Conservation (phyloP, 2,113 vertebrate species). For the Rhodinocichla rosea region DNA sequence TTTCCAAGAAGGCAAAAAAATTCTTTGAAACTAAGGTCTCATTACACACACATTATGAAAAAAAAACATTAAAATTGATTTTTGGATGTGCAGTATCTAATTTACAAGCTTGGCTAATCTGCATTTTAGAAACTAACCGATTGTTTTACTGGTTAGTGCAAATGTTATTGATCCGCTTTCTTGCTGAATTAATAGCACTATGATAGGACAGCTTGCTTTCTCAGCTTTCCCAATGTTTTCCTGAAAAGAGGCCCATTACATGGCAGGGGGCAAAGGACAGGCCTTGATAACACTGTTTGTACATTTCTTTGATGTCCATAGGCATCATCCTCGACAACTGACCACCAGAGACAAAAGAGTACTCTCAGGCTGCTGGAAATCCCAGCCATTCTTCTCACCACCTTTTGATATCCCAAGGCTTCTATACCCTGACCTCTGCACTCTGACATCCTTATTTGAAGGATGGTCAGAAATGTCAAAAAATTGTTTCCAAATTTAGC, state of each 20-base stretch:
- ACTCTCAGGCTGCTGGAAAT: slow-evolving; percentile 43
- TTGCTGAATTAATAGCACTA: slow-evolving; percentile 33
- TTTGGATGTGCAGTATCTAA: neutral
- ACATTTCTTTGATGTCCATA: slow-evolving; percentile 83
- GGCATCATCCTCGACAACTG: slow-evolving; percentile 63
- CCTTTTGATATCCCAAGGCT: slow-evolving; percentile 62
- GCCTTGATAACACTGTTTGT: slow-evolving; percentile 79
- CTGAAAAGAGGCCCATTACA: slow-evolving; percentile 61
- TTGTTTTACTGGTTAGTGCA: neutral
- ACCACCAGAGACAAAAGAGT: slow-evolving; percentile 76
- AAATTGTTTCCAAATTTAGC: slow-evolving; percentile 53
- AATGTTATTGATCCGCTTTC: slow-evolving; percentile 32
- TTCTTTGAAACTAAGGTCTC: neutral
- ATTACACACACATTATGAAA: neutral
- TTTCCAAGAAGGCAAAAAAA: neutral
- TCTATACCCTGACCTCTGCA: slow-evolving; percentile 72
- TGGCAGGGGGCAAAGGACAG: slow-evolving; percentile 75
- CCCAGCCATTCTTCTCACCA: slow-evolving; percentile 64
- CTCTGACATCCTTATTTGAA: slow-evolving; percentile 60
- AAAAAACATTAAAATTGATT: neutral
- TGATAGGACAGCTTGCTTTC: neutral
- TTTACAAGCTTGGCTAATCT: neutral
- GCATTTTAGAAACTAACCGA: neutral
- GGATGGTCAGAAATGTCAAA: slow-evolving; percentile 48
- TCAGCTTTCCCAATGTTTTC: slow-evolving; percentile 55